phyloP scores from a whole-genome alignment of 2,113 vertebrate genomes.

The Phainopepla nitens region DNA sequence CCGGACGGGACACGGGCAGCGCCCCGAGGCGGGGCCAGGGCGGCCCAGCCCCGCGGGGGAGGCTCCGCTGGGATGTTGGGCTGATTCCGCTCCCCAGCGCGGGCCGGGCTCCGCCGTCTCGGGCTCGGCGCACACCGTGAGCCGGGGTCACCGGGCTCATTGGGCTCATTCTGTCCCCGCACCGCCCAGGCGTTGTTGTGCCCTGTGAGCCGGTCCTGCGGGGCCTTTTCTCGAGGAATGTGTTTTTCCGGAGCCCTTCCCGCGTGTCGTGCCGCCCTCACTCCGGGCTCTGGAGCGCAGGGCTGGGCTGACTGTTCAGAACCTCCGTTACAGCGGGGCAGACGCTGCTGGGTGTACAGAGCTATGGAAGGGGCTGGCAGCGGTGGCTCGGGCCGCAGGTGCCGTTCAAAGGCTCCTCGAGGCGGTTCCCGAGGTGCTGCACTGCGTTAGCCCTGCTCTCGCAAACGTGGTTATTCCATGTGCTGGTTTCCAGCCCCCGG shows the following conservation, averaged over 20 bases:
- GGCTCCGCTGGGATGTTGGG: fast-evolving
- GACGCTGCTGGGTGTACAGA: fast-evolving
- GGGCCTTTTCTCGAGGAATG: background rate
- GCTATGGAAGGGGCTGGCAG: background rate
- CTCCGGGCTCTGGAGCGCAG: background rate
- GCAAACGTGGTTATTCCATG: fast-evolving
- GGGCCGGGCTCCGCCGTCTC: fast-evolving
- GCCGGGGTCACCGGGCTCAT: fast-evolving
- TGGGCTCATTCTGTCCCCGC: fast-evolving
- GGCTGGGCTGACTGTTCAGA: background rate
- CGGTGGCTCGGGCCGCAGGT: background rate
- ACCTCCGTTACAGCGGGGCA: fast-evolving
- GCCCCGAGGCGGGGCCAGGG: background rate
- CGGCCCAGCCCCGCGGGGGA: background rate
- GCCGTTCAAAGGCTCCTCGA: background rate
- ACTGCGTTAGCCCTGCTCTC: background rate
- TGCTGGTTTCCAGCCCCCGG: background rate
- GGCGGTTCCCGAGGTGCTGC: background rate
- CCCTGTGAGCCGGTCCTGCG: too few relatives aligned
- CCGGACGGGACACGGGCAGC: background rate
- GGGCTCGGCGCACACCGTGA: fast-evolving
- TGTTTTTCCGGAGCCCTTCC: background rate
- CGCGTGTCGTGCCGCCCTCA: too few relatives aligned
- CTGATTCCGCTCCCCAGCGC: fast-evolving
- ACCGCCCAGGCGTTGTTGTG: too few relatives aligned